These are phyloP conservation scores for Cryptocephalus moraei DNA, from an alignment of 2,888 invertebrate species.

Conservation along the genomic window DNA sequence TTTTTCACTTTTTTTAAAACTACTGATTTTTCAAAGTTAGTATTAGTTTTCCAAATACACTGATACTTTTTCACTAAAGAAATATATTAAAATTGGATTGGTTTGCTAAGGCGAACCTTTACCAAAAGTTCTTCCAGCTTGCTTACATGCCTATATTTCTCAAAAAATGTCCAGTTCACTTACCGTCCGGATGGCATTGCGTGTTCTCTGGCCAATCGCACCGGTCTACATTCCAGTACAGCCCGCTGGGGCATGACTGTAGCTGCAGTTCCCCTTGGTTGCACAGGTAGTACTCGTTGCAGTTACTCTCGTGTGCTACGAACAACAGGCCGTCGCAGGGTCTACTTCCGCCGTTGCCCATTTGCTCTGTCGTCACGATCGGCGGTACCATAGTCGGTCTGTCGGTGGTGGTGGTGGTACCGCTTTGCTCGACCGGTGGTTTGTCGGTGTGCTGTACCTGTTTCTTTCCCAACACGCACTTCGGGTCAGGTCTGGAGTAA, in stretches of 20 bases:
- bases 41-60: no score
- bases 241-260: slow-evolving; percentile 61
- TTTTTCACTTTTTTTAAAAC: no score
- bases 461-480: slow-evolving; percentile 44
- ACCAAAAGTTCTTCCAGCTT: no score
- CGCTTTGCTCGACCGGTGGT: not conserved
- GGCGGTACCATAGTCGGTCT: slow-evolving; percentile 3
- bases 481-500: slow-evolving; percentile 53
- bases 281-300: slow-evolving; percentile 72
- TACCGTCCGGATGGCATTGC: slow-evolving; percentile 42
- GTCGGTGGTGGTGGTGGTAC: not conserved
- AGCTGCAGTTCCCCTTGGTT: slow-evolving; percentile 60
- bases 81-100: no score
- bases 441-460: not conserved
- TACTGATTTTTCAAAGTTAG: no score
- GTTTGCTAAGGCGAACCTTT: no score
- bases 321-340: slow-evolving; percentile 48
- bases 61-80: no score
- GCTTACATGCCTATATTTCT: slow-evolving; percentile 1
- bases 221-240: slow-evolving; percentile 70
- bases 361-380: not conserved
- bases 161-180: slow-evolving; percentile 7
- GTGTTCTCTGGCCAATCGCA: slow-evolving; percentile 75
- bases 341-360: not conserved
- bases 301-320: slow-evolving; percentile 53